Percentiles rank a stretch among this genome's conserved stretches.
Conservation (phyloP, 2,797 vertebrate species). For the Micrastur ruficollis region DNA sequence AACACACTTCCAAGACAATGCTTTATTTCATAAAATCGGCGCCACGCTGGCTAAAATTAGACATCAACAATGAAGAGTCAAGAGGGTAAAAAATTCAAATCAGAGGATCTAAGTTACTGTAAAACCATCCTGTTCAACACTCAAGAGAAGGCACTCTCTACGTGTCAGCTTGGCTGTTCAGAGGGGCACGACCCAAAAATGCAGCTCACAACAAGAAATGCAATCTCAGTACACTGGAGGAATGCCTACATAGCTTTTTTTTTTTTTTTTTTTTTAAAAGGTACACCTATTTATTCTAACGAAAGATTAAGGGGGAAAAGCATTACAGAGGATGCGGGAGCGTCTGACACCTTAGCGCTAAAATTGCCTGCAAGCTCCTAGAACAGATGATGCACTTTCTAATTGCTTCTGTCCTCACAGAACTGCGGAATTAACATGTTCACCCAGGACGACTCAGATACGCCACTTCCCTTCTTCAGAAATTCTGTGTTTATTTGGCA, state of each 20-base stretch:
- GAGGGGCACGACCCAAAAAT: neutral
- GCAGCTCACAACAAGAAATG: neutral
- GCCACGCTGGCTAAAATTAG: neutral
- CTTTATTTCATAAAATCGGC: neutral
- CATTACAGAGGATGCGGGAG: neutral
- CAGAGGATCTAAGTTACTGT: neutral
- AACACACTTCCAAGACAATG: neutral
- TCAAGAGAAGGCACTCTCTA: neutral
- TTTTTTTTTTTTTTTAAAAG: no score
- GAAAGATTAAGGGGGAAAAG: neutral
- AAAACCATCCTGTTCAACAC: neutral
- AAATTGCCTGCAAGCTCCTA: neutral
- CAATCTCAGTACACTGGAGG: neutral
- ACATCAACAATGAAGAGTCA: neutral
- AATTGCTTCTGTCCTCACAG: neutral
- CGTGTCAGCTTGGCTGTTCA: neutral
- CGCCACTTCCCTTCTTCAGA: neutral
- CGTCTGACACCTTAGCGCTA: neutral
- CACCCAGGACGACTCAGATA: neutral
- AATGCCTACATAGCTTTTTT: neutral
- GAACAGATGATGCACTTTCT: neutral
- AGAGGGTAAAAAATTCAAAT: neutral
- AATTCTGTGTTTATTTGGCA: neutral
- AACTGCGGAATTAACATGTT: neutral
- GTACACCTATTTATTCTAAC: neutral